phyloP scores from a whole-genome alignment of 2,113 vertebrate genomes.

The Narcine bancroftii region DNA sequence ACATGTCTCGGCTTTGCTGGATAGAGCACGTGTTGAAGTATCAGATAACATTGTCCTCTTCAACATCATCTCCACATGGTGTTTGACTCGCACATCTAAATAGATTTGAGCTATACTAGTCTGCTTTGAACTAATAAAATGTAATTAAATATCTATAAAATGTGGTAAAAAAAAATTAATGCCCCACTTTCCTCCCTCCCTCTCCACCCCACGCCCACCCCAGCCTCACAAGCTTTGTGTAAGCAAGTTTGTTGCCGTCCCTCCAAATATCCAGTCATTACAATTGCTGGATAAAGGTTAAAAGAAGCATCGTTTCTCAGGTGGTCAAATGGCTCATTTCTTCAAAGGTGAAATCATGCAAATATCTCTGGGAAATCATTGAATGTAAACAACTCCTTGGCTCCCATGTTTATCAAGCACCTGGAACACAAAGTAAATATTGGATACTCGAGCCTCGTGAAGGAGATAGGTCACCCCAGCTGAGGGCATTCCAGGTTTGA shows the following conservation, averaged over 20 bases:
- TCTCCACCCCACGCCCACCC: not conserved
- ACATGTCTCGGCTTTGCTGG: not conserved
- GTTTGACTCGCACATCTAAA: not conserved
- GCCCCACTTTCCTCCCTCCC: not conserved
- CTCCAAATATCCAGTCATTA: not conserved
- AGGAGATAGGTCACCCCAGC: not conserved
- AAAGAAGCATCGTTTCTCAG: not conserved
- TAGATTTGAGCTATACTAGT: not conserved
- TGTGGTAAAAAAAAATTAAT: not conserved
- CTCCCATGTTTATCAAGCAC: not conserved
- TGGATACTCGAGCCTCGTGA: not conserved
- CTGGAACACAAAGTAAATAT: not conserved
- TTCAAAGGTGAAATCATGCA: constrained; percentile 6
- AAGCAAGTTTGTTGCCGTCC: not conserved
- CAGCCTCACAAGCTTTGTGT: not conserved
- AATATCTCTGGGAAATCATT: not conserved
- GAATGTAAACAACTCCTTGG: not conserved
- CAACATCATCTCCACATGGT: not conserved
- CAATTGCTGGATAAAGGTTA: not conserved
- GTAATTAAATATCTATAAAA: constrained; percentile 20
- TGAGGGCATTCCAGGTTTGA: not conserved
- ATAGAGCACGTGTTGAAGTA: no score
- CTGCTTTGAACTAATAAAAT: constrained; percentile 10
- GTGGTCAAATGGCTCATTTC: not conserved
- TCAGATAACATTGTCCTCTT: not conserved